phyloP scores from a whole-genome alignment of 1,140 invertebrate species.

The Drosophila sucinea region DNA sequence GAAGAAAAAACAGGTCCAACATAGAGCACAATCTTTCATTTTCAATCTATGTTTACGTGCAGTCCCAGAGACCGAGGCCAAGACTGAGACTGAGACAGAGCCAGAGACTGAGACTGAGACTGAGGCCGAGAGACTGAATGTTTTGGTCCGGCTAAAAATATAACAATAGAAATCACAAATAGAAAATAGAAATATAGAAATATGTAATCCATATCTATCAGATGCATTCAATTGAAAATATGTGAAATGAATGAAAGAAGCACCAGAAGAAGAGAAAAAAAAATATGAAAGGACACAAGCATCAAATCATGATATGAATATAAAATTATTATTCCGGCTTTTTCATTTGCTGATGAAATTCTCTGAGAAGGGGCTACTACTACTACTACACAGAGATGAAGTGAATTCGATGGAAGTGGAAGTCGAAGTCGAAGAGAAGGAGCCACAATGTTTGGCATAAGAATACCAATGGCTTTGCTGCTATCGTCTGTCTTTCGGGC shows the following conservation, averaged over 20 bases:
- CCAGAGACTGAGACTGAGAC: constrained; percentile 8
- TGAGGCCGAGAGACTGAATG: not conserved
- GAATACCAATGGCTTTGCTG: constrained; percentile 38
- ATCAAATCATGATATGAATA: constrained; percentile 73
- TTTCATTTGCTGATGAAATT: constrained; percentile 14
- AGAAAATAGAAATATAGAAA: constrained; percentile 23
- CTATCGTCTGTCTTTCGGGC: not conserved
- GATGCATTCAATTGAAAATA: constrained; percentile 74
- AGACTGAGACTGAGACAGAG: not conserved
- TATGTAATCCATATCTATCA: constrained; percentile 26
- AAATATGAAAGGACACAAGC: constrained; percentile 63
- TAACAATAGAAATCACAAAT: constrained; percentile 40
- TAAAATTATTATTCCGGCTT: constrained; percentile 50
- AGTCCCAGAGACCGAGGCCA: constrained; percentile 16
- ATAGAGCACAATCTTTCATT: constrained; percentile 76
- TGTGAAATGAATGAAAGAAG: constrained; percentile 6
- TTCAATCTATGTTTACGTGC: constrained; percentile 67
- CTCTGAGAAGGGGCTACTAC: not conserved
- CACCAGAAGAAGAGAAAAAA: not conserved
- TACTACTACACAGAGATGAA: not conserved
- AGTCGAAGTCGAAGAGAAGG: not conserved
- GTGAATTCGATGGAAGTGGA: not conserved
- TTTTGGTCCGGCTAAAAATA: constrained; percentile 44
- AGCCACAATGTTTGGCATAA: not conserved
- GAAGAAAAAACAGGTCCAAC: constrained; percentile 3